Percentiles rank a stretch among this genome's conserved stretches.
phyloP scores from a whole-genome alignment of 2,113 vertebrate genomes.

The Petromus typicus region DNA sequence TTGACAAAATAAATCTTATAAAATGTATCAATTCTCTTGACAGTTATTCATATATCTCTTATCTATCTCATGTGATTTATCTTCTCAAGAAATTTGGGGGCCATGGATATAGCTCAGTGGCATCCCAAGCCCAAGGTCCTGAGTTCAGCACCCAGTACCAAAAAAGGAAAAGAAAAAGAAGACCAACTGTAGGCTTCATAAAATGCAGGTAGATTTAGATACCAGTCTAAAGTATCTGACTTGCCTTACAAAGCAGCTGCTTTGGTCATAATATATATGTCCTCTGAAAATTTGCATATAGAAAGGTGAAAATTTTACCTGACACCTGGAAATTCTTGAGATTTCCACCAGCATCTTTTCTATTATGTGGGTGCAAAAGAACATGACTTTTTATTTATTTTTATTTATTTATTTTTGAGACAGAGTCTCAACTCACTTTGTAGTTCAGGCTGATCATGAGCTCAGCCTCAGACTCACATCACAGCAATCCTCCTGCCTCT shows the following conservation, averaged over 20 bases:
- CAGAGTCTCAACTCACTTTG: too few species aligned
- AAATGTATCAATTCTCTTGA: background rate
- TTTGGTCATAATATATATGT: background rate
- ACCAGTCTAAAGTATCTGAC: background rate
- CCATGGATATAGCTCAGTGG: too few species aligned
- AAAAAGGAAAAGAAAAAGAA: too few species aligned
- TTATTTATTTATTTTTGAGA: too few species aligned
- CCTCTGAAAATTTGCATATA: background rate
- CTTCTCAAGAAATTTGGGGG: background rate
- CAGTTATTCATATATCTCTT: background rate
- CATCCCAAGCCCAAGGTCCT: too few species aligned
- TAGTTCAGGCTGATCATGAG: too few species aligned
- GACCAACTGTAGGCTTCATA: background rate
- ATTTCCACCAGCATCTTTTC: background rate
- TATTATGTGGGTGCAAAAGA: background rate
- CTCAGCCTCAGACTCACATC: too few species aligned
- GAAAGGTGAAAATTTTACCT: background rate
- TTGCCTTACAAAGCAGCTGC: background rate
- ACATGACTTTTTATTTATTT: background rate
- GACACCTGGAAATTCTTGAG: background rate
- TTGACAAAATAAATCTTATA: background rate
- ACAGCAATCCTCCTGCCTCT: too few species aligned
- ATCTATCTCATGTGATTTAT: background rate
- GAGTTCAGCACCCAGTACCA: too few species aligned
- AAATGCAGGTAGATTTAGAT: background rate